Conservation (phyloP, 2,797 vertebrate genomes). For the Rhinatrema bivittatum region DNA sequence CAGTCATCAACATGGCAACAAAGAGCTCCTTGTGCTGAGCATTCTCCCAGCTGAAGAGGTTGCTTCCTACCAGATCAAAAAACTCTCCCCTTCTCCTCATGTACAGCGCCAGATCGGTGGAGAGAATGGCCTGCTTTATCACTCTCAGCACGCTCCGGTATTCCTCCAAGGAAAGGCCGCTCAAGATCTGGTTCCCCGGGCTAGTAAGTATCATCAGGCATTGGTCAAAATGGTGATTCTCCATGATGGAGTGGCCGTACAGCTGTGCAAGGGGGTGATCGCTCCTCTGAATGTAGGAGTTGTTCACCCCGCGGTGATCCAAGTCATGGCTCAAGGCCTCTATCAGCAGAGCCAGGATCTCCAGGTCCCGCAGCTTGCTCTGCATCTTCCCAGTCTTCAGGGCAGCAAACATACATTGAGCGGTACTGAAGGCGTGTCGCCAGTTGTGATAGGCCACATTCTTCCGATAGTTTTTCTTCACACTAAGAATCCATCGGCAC, state of each 20-base stretch:
- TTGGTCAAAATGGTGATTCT: conserved; percentile 96
- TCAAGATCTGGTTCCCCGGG: conserved; percentile 93
- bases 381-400: conserved; percentile 86
- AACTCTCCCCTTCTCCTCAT: conserved; percentile 91
- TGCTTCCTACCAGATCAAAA: conserved; percentile 88
- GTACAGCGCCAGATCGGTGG: conserved; percentile 92
- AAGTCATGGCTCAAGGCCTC: conserved; percentile 89
- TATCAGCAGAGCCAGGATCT: conserved; percentile 86
- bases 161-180: conserved; percentile 84
- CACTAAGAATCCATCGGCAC: conserved; percentile 91
- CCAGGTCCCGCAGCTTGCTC: conserved; percentile 78
- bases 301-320: conserved; percentile 97
- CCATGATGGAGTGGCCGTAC: conserved; percentile 96
- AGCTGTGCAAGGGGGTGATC: conserved; percentile 93
- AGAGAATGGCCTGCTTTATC: conserved; percentile 92
- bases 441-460: conserved; percentile 94
- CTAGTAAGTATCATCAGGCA: conserved; percentile 97
- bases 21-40: conserved; percentile 82
- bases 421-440: conserved; percentile 94
- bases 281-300: conserved; percentile 94
- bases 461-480: conserved; percentile 96
- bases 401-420: conserved; percentile 93
- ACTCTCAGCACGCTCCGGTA: conserved; percentile 89
- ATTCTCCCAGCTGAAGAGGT: conserved; percentile 81
- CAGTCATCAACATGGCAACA: conserved; percentile 96